Evolutionary conservation across 2,797 vertebrate species (phyloP), one percentile per base, ranked within the genome.

Genomic region (Danio choprae): DNA sequence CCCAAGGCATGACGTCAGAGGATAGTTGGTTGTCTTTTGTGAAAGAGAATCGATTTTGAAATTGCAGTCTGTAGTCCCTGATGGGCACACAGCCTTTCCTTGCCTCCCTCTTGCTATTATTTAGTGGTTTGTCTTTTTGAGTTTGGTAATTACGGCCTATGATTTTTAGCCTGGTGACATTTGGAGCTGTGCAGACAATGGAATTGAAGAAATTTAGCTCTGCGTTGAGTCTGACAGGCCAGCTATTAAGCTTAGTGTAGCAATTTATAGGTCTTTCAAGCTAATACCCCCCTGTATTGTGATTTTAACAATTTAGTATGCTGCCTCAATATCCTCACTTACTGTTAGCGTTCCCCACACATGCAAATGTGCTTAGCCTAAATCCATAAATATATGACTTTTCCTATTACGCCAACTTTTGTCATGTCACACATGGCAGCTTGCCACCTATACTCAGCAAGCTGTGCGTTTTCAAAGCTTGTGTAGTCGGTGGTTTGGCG

Each of bases 11-110:
- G 63, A 59, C 48, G 70, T 73, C 60, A 69, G 20, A 55, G 59
- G 65, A 60, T 65, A 77, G 74, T 41, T 18, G 9, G 59, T 68
- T 16, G 13, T 68, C 70, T 77, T 80, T 73, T 77, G 71, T 63
- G 40, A 64, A 29, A 72, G 70, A 51, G 64, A 83, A 84, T 77
- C 29, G 70, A 76, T 84, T 83, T 83, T 76, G 40, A 87, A 85
- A 83, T 81, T 83, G 78, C 63, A 75, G 73, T 50, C 20, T 63
- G 16, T 53, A 13, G 53, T 59, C 51, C 20, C 68, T 65, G 77
- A 74, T 69, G 55, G 48, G 48, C 63, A 5, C 3, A 7, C 62
- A 6, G 46, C 22, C 40, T 46, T 46, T 70, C 59, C 76, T 46
- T 43, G 20, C 22, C 44, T 9, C 43, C 7, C 50, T 43, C 2